Base-by-base conservation (phyloP, 2,888 invertebrate genomes). In the Watsonalla binaria region DNA sequence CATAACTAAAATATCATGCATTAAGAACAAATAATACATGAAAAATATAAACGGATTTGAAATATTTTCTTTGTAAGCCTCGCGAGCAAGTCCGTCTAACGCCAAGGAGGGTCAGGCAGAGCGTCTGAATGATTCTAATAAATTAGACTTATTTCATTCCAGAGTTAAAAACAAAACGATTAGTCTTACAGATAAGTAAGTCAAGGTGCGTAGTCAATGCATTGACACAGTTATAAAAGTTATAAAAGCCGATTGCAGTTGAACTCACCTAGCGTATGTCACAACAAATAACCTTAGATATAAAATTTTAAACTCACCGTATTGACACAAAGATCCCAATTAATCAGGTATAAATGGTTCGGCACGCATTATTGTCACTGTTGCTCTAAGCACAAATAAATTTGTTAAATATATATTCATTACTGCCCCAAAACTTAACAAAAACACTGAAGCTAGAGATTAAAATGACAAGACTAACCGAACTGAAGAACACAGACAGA, bases 341-440 rank as follows among this genome's bases (percentile, higher is more conserved):
- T 82, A 88, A 70, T 85, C 87, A 66, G 84, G 85, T 86, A 86
- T 83, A 87, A 84, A 84, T 79, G 80, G 80, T 83, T 85, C 86
- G 82, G 84, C 89, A 87, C 84, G 78, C 90, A 90, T 90, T 90
- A 90, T 90, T 89, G 87, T 88, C 90, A 84, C 84, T 81, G 78
- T 82, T 82, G 59, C 73, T 76, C 76, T 64, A 76, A 78, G 61
- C 77, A 80, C 79, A 78, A 84, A 76, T 80, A 81, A 75, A 76
- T 76, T 73, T 60, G 67, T 84, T 83, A 69, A 84, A 86, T 84
- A 86, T 84, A 84, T 82, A 85, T 78, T 82, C 82, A 86, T 85
- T 81, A 77, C 78, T 78, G 76, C 72, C 69, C 65, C 66, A 76
- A 74, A 76, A 74, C 68, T 81, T 76, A 74, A 66, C 74, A 81